These are phyloP conservation scores for Orycteropus afer DNA, from an alignment of 2,113 vertebrate genomes.

Conservation along the genomic window DNA sequence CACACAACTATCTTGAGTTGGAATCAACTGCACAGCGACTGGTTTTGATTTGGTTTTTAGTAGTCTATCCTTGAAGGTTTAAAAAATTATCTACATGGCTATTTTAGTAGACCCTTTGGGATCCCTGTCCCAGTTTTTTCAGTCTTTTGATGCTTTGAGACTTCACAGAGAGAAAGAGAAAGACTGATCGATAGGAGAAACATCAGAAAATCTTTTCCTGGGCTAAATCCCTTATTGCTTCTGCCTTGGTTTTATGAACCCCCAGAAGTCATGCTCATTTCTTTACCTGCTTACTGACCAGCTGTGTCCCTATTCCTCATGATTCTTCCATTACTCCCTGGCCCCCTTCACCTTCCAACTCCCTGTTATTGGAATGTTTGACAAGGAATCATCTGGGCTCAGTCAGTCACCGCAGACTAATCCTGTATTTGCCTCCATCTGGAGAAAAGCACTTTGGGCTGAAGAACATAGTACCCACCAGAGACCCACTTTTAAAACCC, in stretches of 20 bases:
- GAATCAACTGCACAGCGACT: not conserved
- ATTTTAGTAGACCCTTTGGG: not conserved
- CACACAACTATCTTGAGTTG: not conserved
- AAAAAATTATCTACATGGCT: not conserved
- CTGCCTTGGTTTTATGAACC: not conserved
- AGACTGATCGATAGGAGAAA: not conserved
- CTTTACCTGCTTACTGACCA: not conserved
- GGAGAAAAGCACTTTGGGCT: not conserved
- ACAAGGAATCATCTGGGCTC: slow-evolving; percentile 2
- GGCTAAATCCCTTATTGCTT: not conserved
- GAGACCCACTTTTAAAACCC: slow-evolving; percentile 29
- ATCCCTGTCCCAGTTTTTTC: not conserved
- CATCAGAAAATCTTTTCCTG: not conserved
- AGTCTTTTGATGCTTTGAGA: not conserved
- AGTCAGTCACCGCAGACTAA: not conserved
- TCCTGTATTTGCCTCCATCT: not conserved
- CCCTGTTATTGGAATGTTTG: not conserved
- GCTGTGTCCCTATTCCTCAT: accelerated
- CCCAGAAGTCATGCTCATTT: not conserved
- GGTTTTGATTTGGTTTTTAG: not conserved
- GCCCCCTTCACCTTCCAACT: not conserved
- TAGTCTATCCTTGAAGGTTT: not conserved
- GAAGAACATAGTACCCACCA: not conserved
- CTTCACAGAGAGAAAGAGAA: not conserved
- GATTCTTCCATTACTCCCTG: not conserved